Percentiles rank a stretch among this genome's conserved stretches.
Conservation (phyloP, 2,113 vertebrate genomes). For the Laticauda colubrina region DNA sequence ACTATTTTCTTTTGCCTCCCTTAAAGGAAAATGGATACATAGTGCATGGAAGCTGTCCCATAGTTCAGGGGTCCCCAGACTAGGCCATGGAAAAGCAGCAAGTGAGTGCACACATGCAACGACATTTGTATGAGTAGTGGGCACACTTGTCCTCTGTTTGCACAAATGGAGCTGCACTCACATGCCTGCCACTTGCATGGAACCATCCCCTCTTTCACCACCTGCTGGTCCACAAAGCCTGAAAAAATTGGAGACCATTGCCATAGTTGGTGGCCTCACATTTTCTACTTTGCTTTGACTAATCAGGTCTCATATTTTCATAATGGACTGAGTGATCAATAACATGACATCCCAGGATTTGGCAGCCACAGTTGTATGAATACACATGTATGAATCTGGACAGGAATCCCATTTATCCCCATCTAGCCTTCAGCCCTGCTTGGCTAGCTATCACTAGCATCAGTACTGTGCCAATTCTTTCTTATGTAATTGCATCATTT, state of each 20-base stretch:
- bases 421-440: background rate
- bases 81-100: background rate
- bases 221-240: background rate
- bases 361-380: background rate
- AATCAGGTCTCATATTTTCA: background rate
- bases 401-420: too few species aligned
- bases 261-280: background rate
- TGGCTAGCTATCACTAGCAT: background rate
- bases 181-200: background rate
- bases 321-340: background rate
- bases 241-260: background rate
- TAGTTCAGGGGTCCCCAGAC: background rate
- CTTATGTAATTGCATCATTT: background rate
- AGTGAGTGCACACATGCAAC: background rate
- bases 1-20: background rate
- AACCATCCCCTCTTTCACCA: background rate
- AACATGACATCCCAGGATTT: background rate
- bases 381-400: too few species aligned
- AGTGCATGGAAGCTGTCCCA: background rate
- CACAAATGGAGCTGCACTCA: background rate
- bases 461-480: background rate
- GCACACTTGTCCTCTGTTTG: fast-evolving
- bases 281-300: background rate
- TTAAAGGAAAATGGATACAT: background rate
- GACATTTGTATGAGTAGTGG: background rate